Conservation (phyloP, 2,888 invertebrate genomes). For the Vesta saturnalis region DNA sequence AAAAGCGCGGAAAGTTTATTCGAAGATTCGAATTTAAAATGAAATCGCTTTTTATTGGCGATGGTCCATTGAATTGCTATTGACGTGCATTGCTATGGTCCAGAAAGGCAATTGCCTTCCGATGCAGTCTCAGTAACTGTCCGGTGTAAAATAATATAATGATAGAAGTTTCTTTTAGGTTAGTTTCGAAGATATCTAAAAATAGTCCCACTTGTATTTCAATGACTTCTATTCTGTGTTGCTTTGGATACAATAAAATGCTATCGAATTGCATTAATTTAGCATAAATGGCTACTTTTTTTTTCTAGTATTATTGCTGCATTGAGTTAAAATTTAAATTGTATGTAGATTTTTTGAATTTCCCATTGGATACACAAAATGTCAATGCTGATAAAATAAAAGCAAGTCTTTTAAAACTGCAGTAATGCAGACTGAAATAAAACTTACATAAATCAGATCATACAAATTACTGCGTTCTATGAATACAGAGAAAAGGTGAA, state of each 20-base stretch:
- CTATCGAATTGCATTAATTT: too few species aligned
- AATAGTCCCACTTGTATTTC: constrained; percentile 15
- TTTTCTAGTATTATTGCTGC: too few species aligned
- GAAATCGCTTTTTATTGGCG: constrained; percentile 23
- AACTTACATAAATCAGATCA: too few species aligned
- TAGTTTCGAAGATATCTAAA: background rate
- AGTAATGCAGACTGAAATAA: too few species aligned
- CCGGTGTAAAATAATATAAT: constrained; percentile 16
- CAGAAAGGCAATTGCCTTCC: constrained; percentile 12
- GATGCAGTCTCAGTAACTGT: constrained; percentile 11
- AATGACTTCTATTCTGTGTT: background rate
- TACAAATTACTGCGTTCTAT: too few species aligned
- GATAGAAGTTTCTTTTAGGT: constrained; percentile 8
- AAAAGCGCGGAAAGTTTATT: constrained; percentile 11
- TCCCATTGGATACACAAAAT: too few species aligned
- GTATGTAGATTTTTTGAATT: too few species aligned
- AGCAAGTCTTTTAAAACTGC: too few species aligned
- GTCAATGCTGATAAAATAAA: too few species aligned
- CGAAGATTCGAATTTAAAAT: constrained; percentile 22
- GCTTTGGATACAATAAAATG: background rate
- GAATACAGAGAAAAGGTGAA: too few species aligned
- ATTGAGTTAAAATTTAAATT: too few species aligned
- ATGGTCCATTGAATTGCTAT: constrained; percentile 10
- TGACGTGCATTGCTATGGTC: background rate
- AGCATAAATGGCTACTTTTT: too few species aligned